These are phyloP conservation scores for Lethrus apterus DNA, from an alignment of 1,140 invertebrate species.

Conservation along the genomic window DNA sequence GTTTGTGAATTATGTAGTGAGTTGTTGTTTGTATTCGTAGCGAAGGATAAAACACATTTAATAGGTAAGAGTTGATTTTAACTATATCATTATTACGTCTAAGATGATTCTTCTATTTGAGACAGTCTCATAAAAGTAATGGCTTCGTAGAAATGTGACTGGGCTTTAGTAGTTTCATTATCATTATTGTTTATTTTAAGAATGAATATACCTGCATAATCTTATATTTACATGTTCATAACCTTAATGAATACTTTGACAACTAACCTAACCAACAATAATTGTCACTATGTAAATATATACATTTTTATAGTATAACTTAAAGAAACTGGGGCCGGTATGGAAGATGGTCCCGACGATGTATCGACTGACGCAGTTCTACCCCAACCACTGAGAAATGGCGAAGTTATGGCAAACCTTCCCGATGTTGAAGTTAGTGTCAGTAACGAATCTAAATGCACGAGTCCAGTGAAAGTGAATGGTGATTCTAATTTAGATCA, in stretches of 20 bases:
- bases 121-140: no score
- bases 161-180: no score
- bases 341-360: conserved; percentile 39
- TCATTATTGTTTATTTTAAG: no score
- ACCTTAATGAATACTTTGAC: conserved; percentile 7
- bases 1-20: no score
- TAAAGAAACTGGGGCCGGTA: conserved; percentile 24
- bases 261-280: conserved; percentile 10
- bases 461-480: conserved; percentile 24
- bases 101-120: no score
- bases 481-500: conserved; percentile 23
- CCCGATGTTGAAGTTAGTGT: conserved; percentile 25
- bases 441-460: conserved; percentile 14
- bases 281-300: conserved; percentile 7
- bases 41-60: no score
- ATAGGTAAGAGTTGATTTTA: no score
- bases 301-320: conserved; percentile 6
- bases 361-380: conserved; percentile 18
- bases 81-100: no score
- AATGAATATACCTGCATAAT: no score
- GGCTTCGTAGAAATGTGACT: no score
- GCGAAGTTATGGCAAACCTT: conserved; percentile 35
- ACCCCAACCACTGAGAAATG: conserved; percentile 23
- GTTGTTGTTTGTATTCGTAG: no score
- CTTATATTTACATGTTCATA: conserved; percentile 10